A percentile compares a stretch with the other conserved stretches of the same genome.
These are phyloP conservation scores for Hyla sarda DNA, from an alignment of 2,113 vertebrate species.

Conservation along the genomic window DNA sequence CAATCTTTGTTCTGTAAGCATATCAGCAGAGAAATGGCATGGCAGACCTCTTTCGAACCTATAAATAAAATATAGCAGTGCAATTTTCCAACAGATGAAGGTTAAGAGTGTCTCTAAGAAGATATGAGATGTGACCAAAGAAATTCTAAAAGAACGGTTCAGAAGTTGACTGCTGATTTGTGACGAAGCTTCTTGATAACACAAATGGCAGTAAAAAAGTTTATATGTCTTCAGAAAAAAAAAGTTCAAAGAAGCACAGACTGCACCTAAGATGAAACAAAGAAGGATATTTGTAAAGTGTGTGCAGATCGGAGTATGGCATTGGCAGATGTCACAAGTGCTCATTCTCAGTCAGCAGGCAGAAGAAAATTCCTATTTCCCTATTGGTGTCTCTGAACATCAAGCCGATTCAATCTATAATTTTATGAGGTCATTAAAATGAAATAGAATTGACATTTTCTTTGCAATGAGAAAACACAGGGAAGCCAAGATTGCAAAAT, in stretches of 20 bases:
- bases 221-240: slow-evolving; percentile 35
- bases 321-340: slow-evolving; percentile 35
- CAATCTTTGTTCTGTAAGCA: not conserved
- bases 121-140: slow-evolving; percentile 43
- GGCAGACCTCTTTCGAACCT: not conserved
- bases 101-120: slow-evolving; percentile 6
- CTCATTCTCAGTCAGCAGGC: slow-evolving; percentile 19
- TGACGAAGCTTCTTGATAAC: slow-evolving; percentile 27
- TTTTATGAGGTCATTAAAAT: slow-evolving; percentile 56
- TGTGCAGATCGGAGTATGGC: slow-evolving; percentile 15
- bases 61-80: slow-evolving; percentile 17
- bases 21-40: not conserved
- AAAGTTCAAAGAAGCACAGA: slow-evolving; percentile 14
- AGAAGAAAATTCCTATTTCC: slow-evolving; percentile 44
- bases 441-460: slow-evolving; percentile 56
- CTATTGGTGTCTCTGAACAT: slow-evolving; percentile 40
- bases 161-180: slow-evolving; percentile 27
- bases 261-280: slow-evolving; percentile 39
- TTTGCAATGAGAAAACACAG: slow-evolving; percentile 39
- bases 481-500: slow-evolving; percentile 49
- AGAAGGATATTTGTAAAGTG: slow-evolving; percentile 23
- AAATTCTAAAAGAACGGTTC: slow-evolving; percentile 30
- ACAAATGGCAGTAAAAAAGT: slow-evolving; percentile 31
- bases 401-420: slow-evolving; percentile 52
- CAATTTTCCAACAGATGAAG: slow-evolving; percentile 28